Base-by-base conservation (phyloP, 1,140 invertebrate genomes). In the Zaprionus lachaisei region DNA sequence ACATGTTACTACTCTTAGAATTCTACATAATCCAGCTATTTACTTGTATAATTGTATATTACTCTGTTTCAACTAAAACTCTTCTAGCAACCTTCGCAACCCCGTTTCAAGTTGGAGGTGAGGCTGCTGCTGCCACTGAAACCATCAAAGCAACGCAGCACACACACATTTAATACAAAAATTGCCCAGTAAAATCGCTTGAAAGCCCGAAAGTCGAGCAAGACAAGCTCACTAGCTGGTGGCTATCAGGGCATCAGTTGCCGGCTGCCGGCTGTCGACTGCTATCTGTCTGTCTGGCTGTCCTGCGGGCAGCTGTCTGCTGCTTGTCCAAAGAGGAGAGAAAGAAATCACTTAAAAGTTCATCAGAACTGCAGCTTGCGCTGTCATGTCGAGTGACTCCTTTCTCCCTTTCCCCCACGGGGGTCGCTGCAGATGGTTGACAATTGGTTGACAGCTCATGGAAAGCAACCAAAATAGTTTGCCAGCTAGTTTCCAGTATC, bases 281-380 rank as follows among this genome's bases (percentile, higher is more conserved):
- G 60, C 24, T 15, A 9, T 5, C 47, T 51, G 22, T 5, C 4
- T 22, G 44, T n/a, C n/a, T n/a, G n/a, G n/a, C 24, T 5, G 11
- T n/a, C 15, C 31, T 31, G 31, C 63, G 11, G n/a, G 20, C 22
- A 38, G 24, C 22, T 55, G 54, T 47, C 54, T 69, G 60, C 64
- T 71, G 80, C 41, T 62, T 65, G 61, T 64, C 55, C 37, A 67
- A 57, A 34, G 34, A 57, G 34, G 34, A 47, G 41, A 64, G 75
- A 79, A 78, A 47, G 62, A 73, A 86, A 86, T 86, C 83, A 86
- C 79, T 86, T 86, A 82, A 86, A 86, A 86, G 76, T 86, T 86
- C 76, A 79, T 79, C 72, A 85, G 74, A 79, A 79, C 55, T 84
- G 79, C 75, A 85, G 24, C 75, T 55, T 62, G 68, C 28, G 41